Evolutionary conservation across 1,140 invertebrate genomes (phyloP).

Genomic region (Muscidifurax raptorellus): DNA sequence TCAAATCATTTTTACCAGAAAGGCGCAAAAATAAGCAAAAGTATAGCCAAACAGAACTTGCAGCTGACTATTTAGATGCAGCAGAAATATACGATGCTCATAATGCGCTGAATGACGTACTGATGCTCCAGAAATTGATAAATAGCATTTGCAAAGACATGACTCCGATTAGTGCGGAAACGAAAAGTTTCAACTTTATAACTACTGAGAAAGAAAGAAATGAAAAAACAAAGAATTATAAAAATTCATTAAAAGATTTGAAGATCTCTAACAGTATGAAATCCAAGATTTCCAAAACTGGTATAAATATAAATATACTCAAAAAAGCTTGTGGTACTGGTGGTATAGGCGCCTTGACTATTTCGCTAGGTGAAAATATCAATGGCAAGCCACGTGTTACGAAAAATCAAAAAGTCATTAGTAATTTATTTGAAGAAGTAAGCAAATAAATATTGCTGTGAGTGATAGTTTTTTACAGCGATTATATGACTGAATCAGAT

Average conservation of each 20-base stretch:
- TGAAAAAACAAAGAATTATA: neutral
- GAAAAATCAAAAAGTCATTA: neutral
- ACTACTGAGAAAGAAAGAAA: neutral
- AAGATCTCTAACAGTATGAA: conserved; percentile 41
- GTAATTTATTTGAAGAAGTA: too few species aligned
- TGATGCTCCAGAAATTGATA: conserved; percentile 44
- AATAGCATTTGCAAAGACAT: neutral
- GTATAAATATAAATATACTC: conserved; percentile 30
- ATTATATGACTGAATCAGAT: too few species aligned
- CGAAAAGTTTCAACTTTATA: neutral
- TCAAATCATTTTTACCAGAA: conserved; percentile 37
- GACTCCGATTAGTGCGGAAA: neutral
- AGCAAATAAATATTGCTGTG: too few species aligned
- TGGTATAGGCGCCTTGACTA: conserved; percentile 23
- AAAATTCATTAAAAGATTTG: conserved; percentile 29
- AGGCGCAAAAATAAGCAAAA: conserved; percentile 38
- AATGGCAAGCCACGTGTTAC: conserved; percentile 20
- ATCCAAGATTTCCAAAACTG: conserved; percentile 42
- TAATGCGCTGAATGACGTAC: conserved; percentile 50
- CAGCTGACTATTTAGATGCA: conserved; percentile 43
- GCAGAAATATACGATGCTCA: conserved; percentile 25
- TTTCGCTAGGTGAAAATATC: conserved; percentile 36
- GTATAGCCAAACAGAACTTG: conserved; percentile 41
- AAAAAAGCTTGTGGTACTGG: conserved; percentile 35
- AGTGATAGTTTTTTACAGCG: too few species aligned